Evolutionary conservation across 2,113 vertebrate species (phyloP).

Genomic region (Arizona elegans): DNA sequence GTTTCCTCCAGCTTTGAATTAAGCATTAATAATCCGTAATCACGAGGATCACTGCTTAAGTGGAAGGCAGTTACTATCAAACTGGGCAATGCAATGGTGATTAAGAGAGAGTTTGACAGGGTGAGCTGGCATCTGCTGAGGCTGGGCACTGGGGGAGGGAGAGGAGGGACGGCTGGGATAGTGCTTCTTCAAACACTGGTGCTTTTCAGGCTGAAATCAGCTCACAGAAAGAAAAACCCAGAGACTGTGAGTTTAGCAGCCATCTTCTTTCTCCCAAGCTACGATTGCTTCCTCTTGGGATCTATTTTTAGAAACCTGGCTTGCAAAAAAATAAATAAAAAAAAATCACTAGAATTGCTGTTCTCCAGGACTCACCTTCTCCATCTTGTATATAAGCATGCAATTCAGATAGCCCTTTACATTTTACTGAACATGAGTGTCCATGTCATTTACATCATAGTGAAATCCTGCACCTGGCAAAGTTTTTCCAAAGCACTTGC

Average conservation of each 20-base stretch:
- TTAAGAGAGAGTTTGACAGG: background rate
- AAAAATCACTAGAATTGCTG: no score
- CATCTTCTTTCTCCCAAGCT: background rate
- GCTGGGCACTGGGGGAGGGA: background rate
- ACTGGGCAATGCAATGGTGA: background rate
- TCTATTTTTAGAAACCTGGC: background rate
- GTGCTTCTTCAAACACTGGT: background rate
- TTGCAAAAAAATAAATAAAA: no score
- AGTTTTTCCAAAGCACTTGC: background rate
- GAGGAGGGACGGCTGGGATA: no score
- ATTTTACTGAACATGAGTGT: background rate
- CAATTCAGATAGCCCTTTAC: background rate
- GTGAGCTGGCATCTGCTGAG: background rate
- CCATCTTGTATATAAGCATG: background rate
- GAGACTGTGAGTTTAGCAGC: background rate
- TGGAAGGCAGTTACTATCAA: conserved; percentile 9
- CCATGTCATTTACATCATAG: background rate
- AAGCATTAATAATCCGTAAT: conserved; percentile 36
- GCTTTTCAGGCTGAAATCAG: background rate
- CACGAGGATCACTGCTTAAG: conserved; percentile 15
- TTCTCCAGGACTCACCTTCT: background rate
- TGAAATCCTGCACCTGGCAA: background rate
- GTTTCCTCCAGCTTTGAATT: conserved; percentile 24
- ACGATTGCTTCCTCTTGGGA: background rate
- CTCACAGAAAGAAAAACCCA: background rate